Base-by-base conservation (phyloP, 2,888 invertebrate species). In the Octonoba sinensis region DNA sequence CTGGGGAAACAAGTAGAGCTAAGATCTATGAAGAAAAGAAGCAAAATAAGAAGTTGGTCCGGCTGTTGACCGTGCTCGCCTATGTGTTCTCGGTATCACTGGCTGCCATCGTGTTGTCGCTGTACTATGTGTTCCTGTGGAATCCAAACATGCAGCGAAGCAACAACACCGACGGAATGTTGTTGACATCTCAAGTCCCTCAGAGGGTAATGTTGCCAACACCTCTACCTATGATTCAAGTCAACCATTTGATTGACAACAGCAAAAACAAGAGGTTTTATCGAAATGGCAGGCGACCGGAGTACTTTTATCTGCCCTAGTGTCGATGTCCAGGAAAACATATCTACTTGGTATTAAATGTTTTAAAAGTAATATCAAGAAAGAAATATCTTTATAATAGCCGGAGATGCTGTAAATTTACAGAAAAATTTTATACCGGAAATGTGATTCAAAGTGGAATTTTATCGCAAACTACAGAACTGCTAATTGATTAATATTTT, bases 101-200 rank as follows among this genome's bases (percentile, higher is more conserved):
- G 78, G 85, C 84, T 1, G 85, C 85, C 12, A 85, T 85, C 12
- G 82, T 85, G 15, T 70, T 85, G 1, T 85, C 85, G 3, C 36
- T 85, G 20, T 85, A 85, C 59, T 85, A 85, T 47, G 70, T 84
- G 4, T 85, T 85, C 69, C 59, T 85, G 16, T 85, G 85, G 85
- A 82, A 85, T 69, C 85, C 85, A 18, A 83, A 85, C 56, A 70
- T 72, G 74, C 76, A 81, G 47, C 47, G 65, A 20, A 74, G 15
- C 36, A 82, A 75, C 22, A 65, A 49, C 64, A 75, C 44, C 3
- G 70, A 71, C n/a, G 51, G 47, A n/a, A 64, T 65, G 1, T 36
- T 22, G 20, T 54, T 65, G 15, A 44, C 64, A 24, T 54, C 60
- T 3, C 73, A 60, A 44, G 20, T 44, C 4, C 22, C 65, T 49